Base-by-base conservation (phyloP, 2,888 invertebrate species). In the Plagiodera versicolora region DNA sequence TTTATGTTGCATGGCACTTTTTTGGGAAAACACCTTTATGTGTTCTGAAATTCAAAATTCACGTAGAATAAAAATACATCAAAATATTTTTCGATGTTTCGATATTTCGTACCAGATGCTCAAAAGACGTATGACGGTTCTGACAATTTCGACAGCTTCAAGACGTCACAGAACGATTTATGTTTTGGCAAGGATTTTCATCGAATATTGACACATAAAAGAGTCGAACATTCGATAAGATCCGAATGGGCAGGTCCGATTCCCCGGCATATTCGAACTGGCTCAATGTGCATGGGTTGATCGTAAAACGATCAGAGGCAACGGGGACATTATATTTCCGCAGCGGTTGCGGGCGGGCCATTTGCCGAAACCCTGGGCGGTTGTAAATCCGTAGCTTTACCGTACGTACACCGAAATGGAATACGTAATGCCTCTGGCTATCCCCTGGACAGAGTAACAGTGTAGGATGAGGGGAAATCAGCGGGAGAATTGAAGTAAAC, bases 321-420 rank as follows among this genome's bases (percentile, higher is more conserved):
- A n/a, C n/a, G 49, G 20, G 39, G 52, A 39, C 35, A 18, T 46
- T 10, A 39, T 39, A 4, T 39, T 4, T 39, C 16, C 71, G 73
- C 70, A 70, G 55, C 47, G 58, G 68, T 70, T 70, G 70, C 68
- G 72, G 70, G 71, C 68, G 70, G 70, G 70, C 66, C 67, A 72
- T 68, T 75, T 57, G 30, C 57, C 49, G 58, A 75, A 75, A 74
- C 74, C 70, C 74, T 71, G 69, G 68, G 65, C 70, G 70, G 71
- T 65, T 73, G 74, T 75, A 75, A 75, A 75, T 75, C 74, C 72
- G 67, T 67, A 64, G 39, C 48, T 48, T 30, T 28, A 50, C 45
- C 58, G 54, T 19, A 50, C 58, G 24, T 24, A 24, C 24, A 70
- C 69, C 55, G 32, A 57, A 57, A 60, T 63, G 54, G 48, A 58